phyloP scores from a whole-genome alignment of 2,797 vertebrate species.

The Sebastes variabilis region DNA sequence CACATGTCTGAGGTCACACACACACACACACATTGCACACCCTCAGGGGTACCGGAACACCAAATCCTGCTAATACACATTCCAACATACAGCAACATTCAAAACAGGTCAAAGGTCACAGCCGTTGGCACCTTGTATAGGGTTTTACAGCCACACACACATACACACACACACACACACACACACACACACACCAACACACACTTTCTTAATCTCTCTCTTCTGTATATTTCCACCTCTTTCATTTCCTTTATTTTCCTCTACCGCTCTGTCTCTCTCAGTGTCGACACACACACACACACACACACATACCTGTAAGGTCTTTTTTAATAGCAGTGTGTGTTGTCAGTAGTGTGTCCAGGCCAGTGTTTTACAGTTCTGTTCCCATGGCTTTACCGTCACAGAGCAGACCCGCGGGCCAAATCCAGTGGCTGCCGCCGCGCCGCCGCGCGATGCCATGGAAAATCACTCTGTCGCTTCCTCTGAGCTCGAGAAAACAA shows the following conservation, averaged over 20 bases:
- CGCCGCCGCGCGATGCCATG: slow-evolving; percentile 33
- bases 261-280: neutral
- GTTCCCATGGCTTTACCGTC: slow-evolving; percentile 70
- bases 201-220: slow-evolving; percentile 41
- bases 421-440: slow-evolving; percentile 43
- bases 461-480: slow-evolving; percentile 48
- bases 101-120: slow-evolving; percentile 68
- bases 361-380: slow-evolving; percentile 71
- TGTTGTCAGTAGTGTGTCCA: slow-evolving; percentile 73
- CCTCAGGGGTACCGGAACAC: slow-evolving; percentile 72
- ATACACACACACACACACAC: slow-evolving; percentile 27
- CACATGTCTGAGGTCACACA: slow-evolving; percentile 78
- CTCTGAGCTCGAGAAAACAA: neutral
- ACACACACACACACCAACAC: slow-evolving; percentile 14
- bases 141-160: slow-evolving; percentile 63
- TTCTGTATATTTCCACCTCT: slow-evolving; percentile 43
- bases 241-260: slow-evolving; percentile 32
- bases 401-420: slow-evolving; percentile 43
- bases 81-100: slow-evolving; percentile 71
- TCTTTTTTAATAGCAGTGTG: slow-evolving; percentile 58
- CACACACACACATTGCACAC: slow-evolving; percentile 31
- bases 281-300: neutral
- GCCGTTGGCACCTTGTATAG: slow-evolving; percentile 74
- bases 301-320: slow-evolving; percentile 52
- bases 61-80: slow-evolving; percentile 75